These are phyloP conservation scores for Sebastes oblongus DNA, from an alignment of 2,797 vertebrate species.

Conservation along the genomic window DNA sequence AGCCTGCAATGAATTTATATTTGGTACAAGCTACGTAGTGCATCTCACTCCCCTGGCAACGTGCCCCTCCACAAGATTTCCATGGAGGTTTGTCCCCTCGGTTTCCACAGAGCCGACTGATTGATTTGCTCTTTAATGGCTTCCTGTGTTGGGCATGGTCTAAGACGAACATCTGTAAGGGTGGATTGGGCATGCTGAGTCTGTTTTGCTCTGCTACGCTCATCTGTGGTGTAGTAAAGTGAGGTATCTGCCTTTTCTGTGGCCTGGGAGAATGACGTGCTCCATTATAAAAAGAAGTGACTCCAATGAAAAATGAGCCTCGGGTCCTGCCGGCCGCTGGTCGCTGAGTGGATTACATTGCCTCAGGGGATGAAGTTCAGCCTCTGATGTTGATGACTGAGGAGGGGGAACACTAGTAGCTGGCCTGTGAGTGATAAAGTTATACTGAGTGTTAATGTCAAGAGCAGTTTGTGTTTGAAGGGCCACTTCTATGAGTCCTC, in stretches of 20 bases:
- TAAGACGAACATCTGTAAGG: slow-evolving; percentile 72
- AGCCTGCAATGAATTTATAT: slow-evolving; percentile 75
- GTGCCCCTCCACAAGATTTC: slow-evolving; percentile 75
- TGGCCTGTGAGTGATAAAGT: slow-evolving; percentile 55
- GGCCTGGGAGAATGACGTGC: slow-evolving; percentile 78
- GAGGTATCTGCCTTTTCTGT: slow-evolving; percentile 80
- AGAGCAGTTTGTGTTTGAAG: slow-evolving; percentile 46
- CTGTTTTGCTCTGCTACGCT: slow-evolving; percentile 70
- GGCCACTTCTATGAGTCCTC: slow-evolving; percentile 7
- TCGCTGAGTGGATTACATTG: slow-evolving; percentile 62
- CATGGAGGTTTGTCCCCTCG: slow-evolving; percentile 61
- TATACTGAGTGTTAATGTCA: slow-evolving; percentile 58
- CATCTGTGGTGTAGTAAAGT: slow-evolving; percentile 80
- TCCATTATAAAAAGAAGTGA: slow-evolving; percentile 80
- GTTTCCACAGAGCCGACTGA: slow-evolving; percentile 76
- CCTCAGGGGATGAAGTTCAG: slow-evolving; percentile 51
- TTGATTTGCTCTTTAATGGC: slow-evolving; percentile 79
- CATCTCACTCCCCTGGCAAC: slow-evolving; percentile 64
- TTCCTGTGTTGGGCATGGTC: slow-evolving; percentile 74
- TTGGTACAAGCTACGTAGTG: slow-evolving; percentile 59
- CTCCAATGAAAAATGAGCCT: slow-evolving; percentile 72
- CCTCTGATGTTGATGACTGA: slow-evolving; percentile 57
- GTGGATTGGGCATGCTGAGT: slow-evolving; percentile 58
- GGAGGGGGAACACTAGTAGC: slow-evolving; percentile 47
- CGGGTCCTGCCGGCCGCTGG: slow-evolving; percentile 46